Conservation (phyloP, 2,797 vertebrate genomes). For the Valencia hispanica region DNA sequence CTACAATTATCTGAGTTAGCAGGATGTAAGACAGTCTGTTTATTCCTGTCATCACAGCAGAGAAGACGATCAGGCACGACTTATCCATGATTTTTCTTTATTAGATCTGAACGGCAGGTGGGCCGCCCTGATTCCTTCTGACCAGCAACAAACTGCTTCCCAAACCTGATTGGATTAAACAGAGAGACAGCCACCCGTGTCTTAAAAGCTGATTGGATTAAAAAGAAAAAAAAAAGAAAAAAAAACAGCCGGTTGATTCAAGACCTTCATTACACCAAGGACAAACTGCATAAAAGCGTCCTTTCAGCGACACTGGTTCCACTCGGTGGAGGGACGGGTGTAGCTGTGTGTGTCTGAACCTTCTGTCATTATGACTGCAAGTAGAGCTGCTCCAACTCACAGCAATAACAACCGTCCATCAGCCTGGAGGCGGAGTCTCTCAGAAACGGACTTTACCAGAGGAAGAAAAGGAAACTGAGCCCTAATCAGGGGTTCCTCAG, state of each 20-base stretch:
- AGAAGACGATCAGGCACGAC: not conserved
- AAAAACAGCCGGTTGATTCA: not conserved
- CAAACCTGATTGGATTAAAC: slow-evolving; percentile 59
- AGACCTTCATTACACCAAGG: not conserved
- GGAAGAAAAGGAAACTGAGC: not conserved
- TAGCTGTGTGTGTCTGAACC: not conserved
- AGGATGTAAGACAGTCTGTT: not conserved
- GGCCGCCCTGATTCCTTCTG: slow-evolving; percentile 51
- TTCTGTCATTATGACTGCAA: not conserved
- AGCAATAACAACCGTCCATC: not conserved
- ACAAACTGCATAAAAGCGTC: not conserved
- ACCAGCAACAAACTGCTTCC: slow-evolving; percentile 41
- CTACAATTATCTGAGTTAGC: not conserved
- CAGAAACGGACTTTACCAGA: not conserved
- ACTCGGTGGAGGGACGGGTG: not conserved
- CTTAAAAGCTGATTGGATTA: slow-evolving; percentile 51
- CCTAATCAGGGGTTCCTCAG: not conserved
- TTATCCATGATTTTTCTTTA: slow-evolving; percentile 26
- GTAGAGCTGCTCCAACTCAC: not conserved
- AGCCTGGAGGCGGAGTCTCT: not conserved
- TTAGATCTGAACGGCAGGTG: slow-evolving; percentile 50
- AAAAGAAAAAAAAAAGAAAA: slow-evolving; percentile 11
- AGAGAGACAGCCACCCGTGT: slow-evolving; percentile 35
- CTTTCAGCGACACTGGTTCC: not conserved
- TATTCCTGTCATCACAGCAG: not conserved